phyloP scores from a whole-genome alignment of 2,113 vertebrate species.

The Sapajus apella region DNA sequence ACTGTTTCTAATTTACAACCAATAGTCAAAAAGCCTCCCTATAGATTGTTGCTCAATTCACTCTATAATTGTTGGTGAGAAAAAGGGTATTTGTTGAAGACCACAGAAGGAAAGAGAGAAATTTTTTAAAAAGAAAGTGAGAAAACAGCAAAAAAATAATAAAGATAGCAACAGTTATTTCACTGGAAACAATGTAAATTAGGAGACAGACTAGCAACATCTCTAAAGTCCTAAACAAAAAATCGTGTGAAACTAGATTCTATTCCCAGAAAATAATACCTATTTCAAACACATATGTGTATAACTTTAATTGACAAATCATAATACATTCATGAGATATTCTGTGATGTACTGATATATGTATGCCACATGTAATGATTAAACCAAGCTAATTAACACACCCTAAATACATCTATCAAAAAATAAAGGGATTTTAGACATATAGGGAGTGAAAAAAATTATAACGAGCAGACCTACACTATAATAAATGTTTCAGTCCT shows the following conservation, averaged over 20 bases:
- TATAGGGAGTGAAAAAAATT: no score
- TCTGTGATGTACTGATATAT: fast-evolving
- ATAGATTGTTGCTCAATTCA: background rate
- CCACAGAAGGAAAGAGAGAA: background rate
- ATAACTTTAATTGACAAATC: fast-evolving
- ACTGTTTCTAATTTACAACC: background rate
- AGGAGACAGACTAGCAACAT: background rate
- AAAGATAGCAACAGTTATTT: background rate
- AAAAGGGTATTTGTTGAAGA: background rate
- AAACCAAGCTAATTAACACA: background rate
- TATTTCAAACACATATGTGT: fast-evolving
- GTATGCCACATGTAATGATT: background rate
- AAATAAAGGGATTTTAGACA: background rate
- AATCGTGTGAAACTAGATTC: background rate
- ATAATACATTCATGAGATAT: background rate
- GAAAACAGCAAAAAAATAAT: background rate
- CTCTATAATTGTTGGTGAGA: background rate
- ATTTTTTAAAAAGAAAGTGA: background rate
- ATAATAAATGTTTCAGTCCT: no score
- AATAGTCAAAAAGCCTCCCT: background rate
- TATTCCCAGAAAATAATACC: background rate
- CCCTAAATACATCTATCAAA: background rate
- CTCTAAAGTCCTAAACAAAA: background rate
- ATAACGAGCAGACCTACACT: no score
- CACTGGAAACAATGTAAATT: background rate